These are phyloP conservation scores for Eospalax fontanierii DNA, from an alignment of 2,797 vertebrate genomes.

Conservation along the genomic window DNA sequence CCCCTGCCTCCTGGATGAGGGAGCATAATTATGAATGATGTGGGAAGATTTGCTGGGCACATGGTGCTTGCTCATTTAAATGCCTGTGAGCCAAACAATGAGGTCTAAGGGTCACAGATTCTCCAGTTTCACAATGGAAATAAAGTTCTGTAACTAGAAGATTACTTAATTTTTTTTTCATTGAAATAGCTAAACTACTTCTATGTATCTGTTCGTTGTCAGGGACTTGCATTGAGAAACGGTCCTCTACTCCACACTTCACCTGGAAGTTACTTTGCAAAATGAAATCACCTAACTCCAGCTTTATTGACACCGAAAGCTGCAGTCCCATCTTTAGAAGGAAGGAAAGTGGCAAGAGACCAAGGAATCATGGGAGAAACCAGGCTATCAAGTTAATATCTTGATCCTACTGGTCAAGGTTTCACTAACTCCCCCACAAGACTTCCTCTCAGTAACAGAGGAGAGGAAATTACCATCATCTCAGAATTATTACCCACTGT, in stretches of 20 bases:
- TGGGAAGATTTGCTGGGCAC: neutral
- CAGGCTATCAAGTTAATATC: neutral
- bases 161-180: neutral
- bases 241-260: neutral
- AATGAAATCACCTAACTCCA: neutral
- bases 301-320: neutral
- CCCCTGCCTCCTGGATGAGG: neutral
- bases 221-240: neutral
- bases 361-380: neutral
- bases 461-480: neutral
- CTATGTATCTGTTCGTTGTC: neutral
- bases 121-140: constrained; percentile 20
- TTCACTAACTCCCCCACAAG: neutral
- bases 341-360: neutral
- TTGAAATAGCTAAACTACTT: neutral
- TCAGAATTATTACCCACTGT: neutral
- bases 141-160: constrained; percentile 14
- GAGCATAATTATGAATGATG: neutral
- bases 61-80: constrained; percentile 11
- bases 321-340: neutral
- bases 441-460: neutral
- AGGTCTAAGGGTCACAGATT: neutral
- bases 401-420: neutral
- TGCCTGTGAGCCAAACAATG: neutral
- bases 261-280: neutral